Conservation (phyloP, 1,140 invertebrate species). For the Nebria ingens region DNA sequence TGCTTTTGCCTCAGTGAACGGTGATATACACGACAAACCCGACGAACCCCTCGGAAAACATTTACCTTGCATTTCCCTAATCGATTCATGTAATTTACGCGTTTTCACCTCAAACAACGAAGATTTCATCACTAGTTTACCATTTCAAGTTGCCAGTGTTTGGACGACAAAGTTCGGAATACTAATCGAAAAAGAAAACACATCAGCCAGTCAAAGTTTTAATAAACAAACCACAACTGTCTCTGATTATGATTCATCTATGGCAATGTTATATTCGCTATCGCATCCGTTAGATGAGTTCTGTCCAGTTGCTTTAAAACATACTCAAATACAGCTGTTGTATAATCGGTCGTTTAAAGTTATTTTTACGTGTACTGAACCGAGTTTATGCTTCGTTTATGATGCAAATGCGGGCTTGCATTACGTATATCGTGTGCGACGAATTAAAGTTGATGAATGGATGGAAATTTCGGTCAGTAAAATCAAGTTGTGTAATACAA, state of each 20-base stretch:
- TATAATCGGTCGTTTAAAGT: constrained; percentile 40
- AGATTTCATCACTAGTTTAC: constrained; percentile 70
- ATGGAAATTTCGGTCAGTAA: constrained; percentile 10
- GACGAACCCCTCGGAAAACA: constrained; percentile 25
- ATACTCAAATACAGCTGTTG: constrained; percentile 42
- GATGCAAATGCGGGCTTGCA: constrained; percentile 65
- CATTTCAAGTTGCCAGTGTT: constrained; percentile 69
- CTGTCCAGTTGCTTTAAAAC: constrained; percentile 67
- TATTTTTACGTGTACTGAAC: constrained; percentile 40
- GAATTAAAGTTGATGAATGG: constrained; percentile 62
- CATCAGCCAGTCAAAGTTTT: constrained; percentile 6
- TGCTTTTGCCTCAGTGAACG: constrained; percentile 34
- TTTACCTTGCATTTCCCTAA: constrained; percentile 55
- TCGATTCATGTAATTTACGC: constrained; percentile 65
- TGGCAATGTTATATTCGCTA: constrained; percentile 70
- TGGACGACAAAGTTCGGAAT: constrained; percentile 72
- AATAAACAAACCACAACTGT: background rate
- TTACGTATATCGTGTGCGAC: constrained; percentile 71
- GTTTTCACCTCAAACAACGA: constrained; percentile 71
- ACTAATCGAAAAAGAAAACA: constrained; percentile 56
- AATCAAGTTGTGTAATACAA: constrained; percentile 13
- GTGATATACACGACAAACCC: constrained; percentile 24
- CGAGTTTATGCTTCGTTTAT: constrained; percentile 56
- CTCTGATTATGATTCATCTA: constrained; percentile 21
- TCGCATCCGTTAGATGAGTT: constrained; percentile 84